These are phyloP conservation scores for Oreonectes daqikongensis DNA, from an alignment of 2,797 vertebrate genomes.

Conservation along the genomic window DNA sequence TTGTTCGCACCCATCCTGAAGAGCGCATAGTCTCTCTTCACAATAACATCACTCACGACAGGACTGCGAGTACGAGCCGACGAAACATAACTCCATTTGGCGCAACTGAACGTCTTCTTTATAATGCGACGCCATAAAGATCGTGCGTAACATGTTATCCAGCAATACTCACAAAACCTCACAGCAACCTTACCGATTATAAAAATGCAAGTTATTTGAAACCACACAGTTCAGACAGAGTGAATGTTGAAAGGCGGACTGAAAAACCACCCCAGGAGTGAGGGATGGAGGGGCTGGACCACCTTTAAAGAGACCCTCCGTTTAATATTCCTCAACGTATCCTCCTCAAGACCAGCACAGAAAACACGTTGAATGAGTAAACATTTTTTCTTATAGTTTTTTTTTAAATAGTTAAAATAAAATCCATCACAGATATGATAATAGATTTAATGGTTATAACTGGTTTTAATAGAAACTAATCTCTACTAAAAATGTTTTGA, in stretches of 20 bases:
- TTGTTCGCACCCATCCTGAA: slow-evolving; percentile 97
- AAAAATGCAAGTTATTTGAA: neutral
- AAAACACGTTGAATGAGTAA: too few relatives aligned
- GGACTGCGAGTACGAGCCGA: slow-evolving; percentile 25
- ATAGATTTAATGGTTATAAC: too few relatives aligned
- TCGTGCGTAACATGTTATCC: neutral
- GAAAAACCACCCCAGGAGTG: neutral
- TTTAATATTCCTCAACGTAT: slow-evolving; percentile 6
- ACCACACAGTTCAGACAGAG: neutral
- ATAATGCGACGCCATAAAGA: neutral
- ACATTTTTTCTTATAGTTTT: too few relatives aligned
- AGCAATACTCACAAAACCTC: neutral
- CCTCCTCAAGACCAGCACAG: neutral
- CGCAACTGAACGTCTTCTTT: neutral
- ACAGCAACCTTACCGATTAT: neutral
- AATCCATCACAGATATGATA: too few relatives aligned
- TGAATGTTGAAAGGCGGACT: neutral
- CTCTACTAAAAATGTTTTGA: too few relatives aligned
- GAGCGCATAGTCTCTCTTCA: slow-evolving; percentile 86
- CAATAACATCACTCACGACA: slow-evolving; percentile 37
- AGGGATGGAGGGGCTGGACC: slow-evolving; percentile 63
- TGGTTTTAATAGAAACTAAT: too few relatives aligned
- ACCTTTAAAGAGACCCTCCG: slow-evolving; percentile 79
- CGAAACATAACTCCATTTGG: slow-evolving; percentile 23
- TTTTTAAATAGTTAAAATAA: too few relatives aligned